These are phyloP conservation scores for Petaurus breviceps DNA, from an alignment of 2,113 vertebrate genomes.

Conservation along the genomic window DNA sequence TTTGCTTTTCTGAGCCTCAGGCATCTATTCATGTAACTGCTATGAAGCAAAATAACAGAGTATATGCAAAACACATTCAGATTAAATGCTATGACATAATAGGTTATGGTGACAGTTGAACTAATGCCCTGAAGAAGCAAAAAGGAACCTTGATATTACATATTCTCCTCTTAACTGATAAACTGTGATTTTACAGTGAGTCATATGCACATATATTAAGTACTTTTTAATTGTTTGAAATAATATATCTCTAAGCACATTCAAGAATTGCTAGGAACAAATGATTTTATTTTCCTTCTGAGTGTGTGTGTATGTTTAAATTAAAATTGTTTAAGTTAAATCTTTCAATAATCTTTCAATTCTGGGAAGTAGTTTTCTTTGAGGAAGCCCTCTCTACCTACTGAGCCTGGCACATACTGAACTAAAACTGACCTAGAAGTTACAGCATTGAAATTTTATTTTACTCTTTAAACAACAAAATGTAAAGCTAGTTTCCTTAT, in stretches of 20 bases:
- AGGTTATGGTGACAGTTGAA: slow-evolving; percentile 52
- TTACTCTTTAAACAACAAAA: slow-evolving; percentile 48
- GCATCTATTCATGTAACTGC: not conserved
- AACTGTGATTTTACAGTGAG: slow-evolving; percentile 10
- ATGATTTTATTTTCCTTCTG: slow-evolving; percentile 57
- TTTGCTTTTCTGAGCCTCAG: not conserved
- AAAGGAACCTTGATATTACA: not conserved
- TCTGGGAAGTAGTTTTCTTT: slow-evolving; percentile 24
- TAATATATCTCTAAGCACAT: slow-evolving; percentile 64
- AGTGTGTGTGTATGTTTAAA: slow-evolving; percentile 30
- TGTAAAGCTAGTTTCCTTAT: slow-evolving; percentile 60
- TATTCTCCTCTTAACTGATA: slow-evolving; percentile 32
- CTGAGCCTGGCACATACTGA: slow-evolving; percentile 45
- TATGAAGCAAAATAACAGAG: slow-evolving; percentile 21
- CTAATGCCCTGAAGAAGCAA: not conserved
- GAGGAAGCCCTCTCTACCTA: slow-evolving; percentile 49
- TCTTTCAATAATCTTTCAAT: slow-evolving; percentile 50
- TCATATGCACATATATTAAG: slow-evolving; percentile 55
- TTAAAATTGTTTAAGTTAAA: slow-evolving; percentile 63
- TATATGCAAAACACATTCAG: not conserved
- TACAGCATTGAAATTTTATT: slow-evolving; percentile 56
- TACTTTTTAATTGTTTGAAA: slow-evolving; percentile 59
- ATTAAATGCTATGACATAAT: not conserved
- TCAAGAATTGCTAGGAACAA: slow-evolving; percentile 61
- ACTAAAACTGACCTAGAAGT: slow-evolving; percentile 29